Percentiles rank a stretch among this genome's conserved stretches.
Evolutionary conservation across 2,888 invertebrate species (phyloP).

Genomic region (Sussaba pulchella): DNA sequence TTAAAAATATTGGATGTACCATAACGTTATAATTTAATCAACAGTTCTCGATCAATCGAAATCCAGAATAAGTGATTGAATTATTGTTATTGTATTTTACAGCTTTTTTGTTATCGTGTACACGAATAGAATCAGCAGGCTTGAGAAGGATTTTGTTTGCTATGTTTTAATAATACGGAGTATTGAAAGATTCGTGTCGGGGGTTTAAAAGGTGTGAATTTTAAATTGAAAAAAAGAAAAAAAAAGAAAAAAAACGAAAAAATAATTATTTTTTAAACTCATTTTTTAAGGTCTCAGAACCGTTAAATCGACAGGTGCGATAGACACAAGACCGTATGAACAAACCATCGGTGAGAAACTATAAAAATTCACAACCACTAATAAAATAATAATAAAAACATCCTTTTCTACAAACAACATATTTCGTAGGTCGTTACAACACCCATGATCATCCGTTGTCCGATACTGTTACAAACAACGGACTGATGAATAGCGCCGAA

Average conservation of each 20-base stretch:
- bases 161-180: no score
- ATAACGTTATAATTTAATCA: conserved; percentile 45
- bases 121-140: no score
- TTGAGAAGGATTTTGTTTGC: no score
- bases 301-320: conserved; percentile 78
- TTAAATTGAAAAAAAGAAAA: no score
- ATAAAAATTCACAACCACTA: neutral
- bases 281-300: conserved; percentile 75
- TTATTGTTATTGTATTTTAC: no score
- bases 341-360: conserved; percentile 69
- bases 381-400: neutral
- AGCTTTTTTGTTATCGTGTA: no score
- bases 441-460: conserved; percentile 74
- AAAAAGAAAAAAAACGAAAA: no score
- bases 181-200: no score
- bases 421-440: conserved; percentile 66
- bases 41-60: neutral
- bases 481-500: conserved; percentile 68
- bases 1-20: conserved; percentile 8
- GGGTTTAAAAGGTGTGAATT: no score
- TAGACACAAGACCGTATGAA: conserved; percentile 71
- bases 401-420: conserved; percentile 1
- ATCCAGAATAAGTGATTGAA: no score
- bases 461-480: conserved; percentile 69
- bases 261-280: conserved; percentile 52